Base-by-base conservation (phyloP, 2,888 invertebrate genomes). In the Lottia gigantea region DNA sequence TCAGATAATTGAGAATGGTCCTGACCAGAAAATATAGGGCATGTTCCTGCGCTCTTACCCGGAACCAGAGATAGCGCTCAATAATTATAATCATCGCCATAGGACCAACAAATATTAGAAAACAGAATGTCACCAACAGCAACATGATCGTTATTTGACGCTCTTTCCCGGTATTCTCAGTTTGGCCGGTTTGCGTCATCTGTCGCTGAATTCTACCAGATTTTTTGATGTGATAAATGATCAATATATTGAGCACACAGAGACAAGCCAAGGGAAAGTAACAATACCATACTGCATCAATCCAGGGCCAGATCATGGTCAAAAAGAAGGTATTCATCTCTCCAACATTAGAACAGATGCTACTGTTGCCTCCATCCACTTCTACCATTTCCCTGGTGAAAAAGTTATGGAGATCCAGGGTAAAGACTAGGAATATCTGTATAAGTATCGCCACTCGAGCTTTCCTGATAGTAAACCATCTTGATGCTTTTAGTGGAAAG, bases 21-120 rank as follows among this genome's bases (percentile, higher is more conserved):
- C 69, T 66, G 4, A 66, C 65, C 31, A 71, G 64, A 26, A 67
- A 67, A 65, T 63, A 71, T 15, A 49, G 19, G n/a, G 74, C 74
- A 19, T 66, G 16, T 61, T 69, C 69, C 8, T 31, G 63, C 1
- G 64, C 31, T 19, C 46, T 71, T 55, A 45, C 45, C 14, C 31
- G 49, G 4, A 69, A 15, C 71, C 71, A 68, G 19, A 47, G n/a
- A 55, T 68, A 45, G 3, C 71, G 66, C 62, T 73, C 73, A 19
- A 73, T 66, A 19, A 73, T 66, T 63, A 69, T 71, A 46, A 73
- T 66, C 47, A 71, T 67, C 45, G 71, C 73, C 69, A 73, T 64
- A 0, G 73, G 73, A 16, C 68, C 65, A 40, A 71, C 73, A 61
- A 71, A 64, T n/a, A 73, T 26, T 16, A 73, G 71, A 64, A 73